A percentile compares a stretch with the other conserved stretches of the same genome.
Conservation (phyloP, 2,888 invertebrate species). For the Dryomyza anilis region DNA sequence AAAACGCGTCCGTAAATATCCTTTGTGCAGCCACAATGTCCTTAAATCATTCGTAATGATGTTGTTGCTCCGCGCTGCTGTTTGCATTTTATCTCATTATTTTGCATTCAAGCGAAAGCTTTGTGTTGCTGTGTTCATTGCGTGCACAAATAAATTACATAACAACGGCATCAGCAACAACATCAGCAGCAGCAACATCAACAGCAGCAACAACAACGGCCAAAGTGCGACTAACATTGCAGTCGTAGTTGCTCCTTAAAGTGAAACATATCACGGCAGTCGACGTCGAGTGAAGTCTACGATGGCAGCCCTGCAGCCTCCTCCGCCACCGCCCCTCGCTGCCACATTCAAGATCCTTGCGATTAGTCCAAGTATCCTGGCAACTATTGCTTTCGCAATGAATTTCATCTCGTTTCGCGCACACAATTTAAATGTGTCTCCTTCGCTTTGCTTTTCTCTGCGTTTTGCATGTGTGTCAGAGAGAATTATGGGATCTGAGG, state of each 20-base stretch:
- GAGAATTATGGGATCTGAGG: too few relatives aligned
- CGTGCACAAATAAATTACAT: constrained; percentile 6
- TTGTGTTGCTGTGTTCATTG: neutral
- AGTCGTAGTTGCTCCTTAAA: constrained; percentile 2
- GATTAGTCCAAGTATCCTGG: constrained; percentile 2
- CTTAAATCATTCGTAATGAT: constrained; percentile 57
- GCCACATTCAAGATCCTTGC: neutral
- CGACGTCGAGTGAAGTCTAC: neutral
- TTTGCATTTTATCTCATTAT: constrained; percentile 36
- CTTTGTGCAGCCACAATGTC: constrained; percentile 21
- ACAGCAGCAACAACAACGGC: neutral
- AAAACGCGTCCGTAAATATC: constrained; percentile 56
- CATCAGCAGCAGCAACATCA: neutral
- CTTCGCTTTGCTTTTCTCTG: too few relatives aligned
- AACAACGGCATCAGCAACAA: constrained; percentile 21
- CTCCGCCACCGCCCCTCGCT: neutral
- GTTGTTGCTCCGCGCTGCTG: constrained; percentile 44
- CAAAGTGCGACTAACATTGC: too few relatives aligned
- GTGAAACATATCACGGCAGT: constrained; percentile 4
- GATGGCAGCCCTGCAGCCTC: neutral
- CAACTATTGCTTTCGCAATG: constrained; percentile 21
- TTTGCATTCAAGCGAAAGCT: constrained; percentile 27
- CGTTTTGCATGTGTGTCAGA: too few relatives aligned
- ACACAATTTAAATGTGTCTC: constrained; percentile 27
- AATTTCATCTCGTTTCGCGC: constrained; percentile 19